A percentile compares a stretch with the other conserved stretches of the same genome.
Conservation (phyloP, 2,113 vertebrate genomes). For the Phasianus colchicus region DNA sequence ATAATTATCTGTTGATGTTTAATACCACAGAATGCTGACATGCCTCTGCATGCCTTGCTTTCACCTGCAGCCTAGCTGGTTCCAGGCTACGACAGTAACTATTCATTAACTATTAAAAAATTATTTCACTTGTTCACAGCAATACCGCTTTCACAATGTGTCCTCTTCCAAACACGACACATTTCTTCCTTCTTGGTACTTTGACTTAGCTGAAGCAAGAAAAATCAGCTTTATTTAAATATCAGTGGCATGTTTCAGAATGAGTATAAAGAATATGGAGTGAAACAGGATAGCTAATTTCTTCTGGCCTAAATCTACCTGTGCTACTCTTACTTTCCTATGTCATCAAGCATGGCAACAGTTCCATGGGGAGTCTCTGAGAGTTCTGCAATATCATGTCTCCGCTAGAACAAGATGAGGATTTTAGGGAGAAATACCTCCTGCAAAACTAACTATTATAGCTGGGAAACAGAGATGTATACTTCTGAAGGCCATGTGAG, state of each 20-base stretch:
- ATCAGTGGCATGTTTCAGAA: neutral
- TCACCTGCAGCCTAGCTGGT: neutral
- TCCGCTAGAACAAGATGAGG: neutral
- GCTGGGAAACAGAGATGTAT: neutral
- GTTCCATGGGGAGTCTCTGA: slow-evolving; percentile 5
- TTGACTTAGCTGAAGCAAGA: neutral
- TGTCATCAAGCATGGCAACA: slow-evolving; percentile 3
- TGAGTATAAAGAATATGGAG: neutral
- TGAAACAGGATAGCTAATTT: neutral
- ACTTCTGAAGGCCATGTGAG: neutral
- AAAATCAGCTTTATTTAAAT: neutral
- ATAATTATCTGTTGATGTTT: neutral
- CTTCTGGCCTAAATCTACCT: neutral
- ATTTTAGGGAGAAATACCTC: neutral
- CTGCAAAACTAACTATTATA: neutral
- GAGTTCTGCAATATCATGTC: neutral
- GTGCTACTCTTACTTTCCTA: neutral
- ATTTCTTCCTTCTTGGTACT: neutral
- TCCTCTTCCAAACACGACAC: slow-evolving; percentile 18
- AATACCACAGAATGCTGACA: neutral
- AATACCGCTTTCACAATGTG: neutral
- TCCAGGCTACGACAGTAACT: neutral
- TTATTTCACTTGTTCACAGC: slow-evolving; percentile 40
- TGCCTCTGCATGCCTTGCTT: neutral
- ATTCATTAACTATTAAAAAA: neutral